A percentile compares a stretch with the other conserved stretches of the same genome.
Conservation (phyloP, 1,140 invertebrate genomes). For the Zeugodacus cucurbitae region DNA sequence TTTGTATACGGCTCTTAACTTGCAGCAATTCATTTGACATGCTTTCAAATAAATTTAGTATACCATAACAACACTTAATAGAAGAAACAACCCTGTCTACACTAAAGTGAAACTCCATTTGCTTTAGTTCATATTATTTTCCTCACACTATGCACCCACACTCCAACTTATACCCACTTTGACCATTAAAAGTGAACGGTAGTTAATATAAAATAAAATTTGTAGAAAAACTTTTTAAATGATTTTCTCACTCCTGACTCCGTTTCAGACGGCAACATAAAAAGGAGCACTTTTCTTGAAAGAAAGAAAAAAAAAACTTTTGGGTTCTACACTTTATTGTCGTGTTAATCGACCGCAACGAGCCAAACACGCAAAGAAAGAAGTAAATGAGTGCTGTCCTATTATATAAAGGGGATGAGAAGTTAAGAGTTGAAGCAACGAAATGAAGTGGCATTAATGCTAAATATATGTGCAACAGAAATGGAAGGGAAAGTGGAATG, state of each 20-base stretch:
- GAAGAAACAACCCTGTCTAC: neutral
- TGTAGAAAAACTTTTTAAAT: conserved; percentile 31
- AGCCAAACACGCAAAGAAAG: conserved; percentile 10
- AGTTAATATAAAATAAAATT: conserved; percentile 36
- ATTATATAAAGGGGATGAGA: neutral
- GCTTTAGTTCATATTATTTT: neutral
- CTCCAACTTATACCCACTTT: neutral
- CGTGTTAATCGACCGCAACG: conserved; percentile 34
- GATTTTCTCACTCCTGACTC: neutral
- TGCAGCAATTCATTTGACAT: neutral
- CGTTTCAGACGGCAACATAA: neutral
- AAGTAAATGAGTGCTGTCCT: neutral
- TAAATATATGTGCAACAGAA: neutral
- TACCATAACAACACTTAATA: neutral
- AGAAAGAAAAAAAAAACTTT: too few species aligned
- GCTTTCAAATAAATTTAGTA: neutral
- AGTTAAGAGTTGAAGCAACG: neutral
- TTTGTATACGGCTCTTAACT: neutral
- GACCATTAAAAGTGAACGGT: neutral
- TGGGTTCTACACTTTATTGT: neutral
- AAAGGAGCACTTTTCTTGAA: neutral
- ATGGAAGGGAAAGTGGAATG: neutral
- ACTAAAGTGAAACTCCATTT: neutral
- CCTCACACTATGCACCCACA: neutral
- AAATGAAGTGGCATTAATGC: neutral